These are phyloP conservation scores for Ceratitis capitata DNA, from an alignment of 1,140 invertebrate species.

Conservation along the genomic window DNA sequence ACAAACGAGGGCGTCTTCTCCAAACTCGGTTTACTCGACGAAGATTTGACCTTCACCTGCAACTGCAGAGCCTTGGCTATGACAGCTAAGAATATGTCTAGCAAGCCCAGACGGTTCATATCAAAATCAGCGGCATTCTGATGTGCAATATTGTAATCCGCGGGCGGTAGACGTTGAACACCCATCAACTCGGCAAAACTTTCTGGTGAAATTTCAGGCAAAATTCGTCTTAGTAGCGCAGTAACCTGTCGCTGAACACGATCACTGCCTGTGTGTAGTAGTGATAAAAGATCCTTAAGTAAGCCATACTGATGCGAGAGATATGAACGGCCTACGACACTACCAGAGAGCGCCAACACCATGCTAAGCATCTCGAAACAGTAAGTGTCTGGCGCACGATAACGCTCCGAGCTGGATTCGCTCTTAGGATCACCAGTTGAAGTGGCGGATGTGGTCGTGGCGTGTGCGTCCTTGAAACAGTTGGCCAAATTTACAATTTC, in stretches of 20 bases:
- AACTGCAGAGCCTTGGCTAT: conserved; percentile 88
- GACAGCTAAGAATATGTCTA: conserved; percentile 87
- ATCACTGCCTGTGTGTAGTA: conserved; percentile 93
- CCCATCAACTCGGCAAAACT: conserved; percentile 74
- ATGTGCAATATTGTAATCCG: conserved; percentile 79
- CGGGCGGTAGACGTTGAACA: conserved; percentile 76
- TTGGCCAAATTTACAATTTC: conserved; percentile 68
- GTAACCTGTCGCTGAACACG: conserved; percentile 93
- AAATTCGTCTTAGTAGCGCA: conserved; percentile 79
- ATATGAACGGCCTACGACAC: conserved; percentile 87
- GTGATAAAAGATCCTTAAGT: conserved; percentile 83
- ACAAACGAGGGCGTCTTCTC: conserved; percentile 61
- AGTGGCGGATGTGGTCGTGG: conserved; percentile 46
- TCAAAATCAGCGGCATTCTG: conserved; percentile 71
- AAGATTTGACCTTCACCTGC: conserved; percentile 84
- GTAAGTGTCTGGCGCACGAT: conserved; percentile 82
- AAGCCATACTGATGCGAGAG: conserved; percentile 88
- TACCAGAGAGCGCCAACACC: conserved; percentile 92
- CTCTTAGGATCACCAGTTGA: conserved; percentile 44
- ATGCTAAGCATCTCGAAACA: conserved; percentile 98
- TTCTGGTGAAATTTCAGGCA: conserved; percentile 83
- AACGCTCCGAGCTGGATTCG: conserved; percentile 62
- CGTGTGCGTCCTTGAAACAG: conserved; percentile 56
- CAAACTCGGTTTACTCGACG: conserved; percentile 47
- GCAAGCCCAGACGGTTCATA: conserved; percentile 72